Evolutionary conservation across 1,140 invertebrate genomes (phyloP), one percentile per base, ranked within the genome.

Genomic region (Papilio helenus): DNA sequence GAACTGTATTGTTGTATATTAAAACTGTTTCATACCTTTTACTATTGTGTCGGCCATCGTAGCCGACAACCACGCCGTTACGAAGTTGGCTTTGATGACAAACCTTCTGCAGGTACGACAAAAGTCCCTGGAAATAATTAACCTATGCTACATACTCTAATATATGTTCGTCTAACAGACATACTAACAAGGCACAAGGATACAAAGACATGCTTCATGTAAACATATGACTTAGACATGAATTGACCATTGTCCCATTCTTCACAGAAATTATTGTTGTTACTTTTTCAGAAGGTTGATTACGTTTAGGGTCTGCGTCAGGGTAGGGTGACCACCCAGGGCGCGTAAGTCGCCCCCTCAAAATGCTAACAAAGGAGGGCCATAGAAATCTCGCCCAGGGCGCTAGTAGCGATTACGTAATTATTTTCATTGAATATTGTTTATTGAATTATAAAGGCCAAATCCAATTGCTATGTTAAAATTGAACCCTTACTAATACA

Each of bases 31-130:
- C 81, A 85, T 79, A 99, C 97, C 97, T 97, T 93, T 97, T 96
- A 88, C 98, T 99, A 88, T 99, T 99, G 88, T 99, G 96, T 85
- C 99, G 96, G 16, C 98, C 99, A 95, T 99, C 99, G 92, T 97
- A 99, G 3, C 99, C 99, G 86, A 99, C 95, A 0, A 99, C 97
- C 61, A 99, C 95, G 14, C 99, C 98, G 80, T 95, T 96, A 4
- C 95, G 86, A 0, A 94, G 86, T 79, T 96, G 87, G 39, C 94
- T 87, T 72, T 96, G 90, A 5, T 93, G 89, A 82, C 96, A 93
- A 73, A 91, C 90, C 73, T 96, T 92, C 79, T 96, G 90, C 39
- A 99, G 87, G 93, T 99, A 98, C 77, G 97, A 96, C 49, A 96
- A 96, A 71, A 99, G 93, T 7, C 99, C 99, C 96, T 95, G 85